These are phyloP conservation scores for Hartigia nigra DNA, from an alignment of 2,888 invertebrate species.

Conservation along the genomic window DNA sequence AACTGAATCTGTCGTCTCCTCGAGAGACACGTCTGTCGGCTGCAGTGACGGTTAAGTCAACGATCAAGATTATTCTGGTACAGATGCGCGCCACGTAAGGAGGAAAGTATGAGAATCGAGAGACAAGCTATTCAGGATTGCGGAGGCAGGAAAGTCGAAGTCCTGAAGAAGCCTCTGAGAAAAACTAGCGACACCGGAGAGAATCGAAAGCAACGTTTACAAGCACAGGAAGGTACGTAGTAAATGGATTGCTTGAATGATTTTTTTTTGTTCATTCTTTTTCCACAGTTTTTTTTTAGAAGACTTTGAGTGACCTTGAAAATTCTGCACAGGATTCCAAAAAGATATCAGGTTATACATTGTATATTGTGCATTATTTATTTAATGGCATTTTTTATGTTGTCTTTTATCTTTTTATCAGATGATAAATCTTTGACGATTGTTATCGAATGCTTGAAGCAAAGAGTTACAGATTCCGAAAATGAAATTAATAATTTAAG, in stretches of 20 bases:
- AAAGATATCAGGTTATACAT: too few relatives aligned
- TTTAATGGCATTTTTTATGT: too few relatives aligned
- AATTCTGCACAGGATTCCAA: too few relatives aligned
- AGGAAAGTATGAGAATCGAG: background rate
- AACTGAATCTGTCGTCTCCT: slow-evolving; percentile 30
- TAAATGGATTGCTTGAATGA: background rate
- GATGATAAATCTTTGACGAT: slow-evolving; percentile 7
- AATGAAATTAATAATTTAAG: slow-evolving; percentile 32
- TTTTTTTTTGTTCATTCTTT: too few relatives aligned
- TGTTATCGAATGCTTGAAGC: slow-evolving; percentile 34
- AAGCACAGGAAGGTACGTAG: background rate
- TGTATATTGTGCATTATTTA: too few relatives aligned
- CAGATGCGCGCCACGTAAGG: background rate
- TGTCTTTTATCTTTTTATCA: background rate
- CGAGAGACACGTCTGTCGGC: slow-evolving; percentile 25
- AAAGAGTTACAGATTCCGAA: slow-evolving; percentile 31
- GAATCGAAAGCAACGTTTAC: background rate
- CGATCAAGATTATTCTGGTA: background rate
- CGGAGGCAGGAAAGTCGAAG: slow-evolving; percentile 12
- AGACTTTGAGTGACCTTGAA: too few relatives aligned
- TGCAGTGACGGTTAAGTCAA: slow-evolving; percentile 16
- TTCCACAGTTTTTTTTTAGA: too few relatives aligned
- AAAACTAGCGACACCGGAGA: background rate
- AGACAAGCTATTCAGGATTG: slow-evolving; percentile 20
- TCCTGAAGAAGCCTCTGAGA: background rate